Evolutionary conservation across 2,113 vertebrate species (phyloP), one percentile per base, ranked within the genome.

Genomic region (Dissostichus mawsoni): DNA sequence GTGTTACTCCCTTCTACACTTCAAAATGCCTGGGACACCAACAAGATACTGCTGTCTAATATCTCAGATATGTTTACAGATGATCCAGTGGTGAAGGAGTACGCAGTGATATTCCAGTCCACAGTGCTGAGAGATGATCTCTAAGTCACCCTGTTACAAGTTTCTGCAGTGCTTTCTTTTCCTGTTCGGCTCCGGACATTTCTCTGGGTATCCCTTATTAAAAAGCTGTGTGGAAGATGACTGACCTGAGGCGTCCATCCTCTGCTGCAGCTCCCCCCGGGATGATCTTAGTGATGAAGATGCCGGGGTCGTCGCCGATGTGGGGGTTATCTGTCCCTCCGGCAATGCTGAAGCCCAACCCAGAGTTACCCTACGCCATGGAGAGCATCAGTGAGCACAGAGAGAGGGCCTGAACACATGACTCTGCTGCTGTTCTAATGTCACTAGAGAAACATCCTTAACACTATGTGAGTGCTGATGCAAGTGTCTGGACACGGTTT

Each of bases 251-350:
- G 76, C 98, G 96, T 81, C 98, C 97, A 83, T 99, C 98, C 82
- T 98, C 97, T 61, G 98, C 97, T 57, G 98, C 98, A 48, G 98
- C 97, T 88, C 98, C 98, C 90, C 97, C 97, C n/a, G 97, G 96
- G 90, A 98, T 99, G 93, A 99, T 98, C 94, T 99, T 99, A 73
- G 98, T 99, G 90, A 99, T 99, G 94, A 99, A 99, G 95, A 99
- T 99, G 70, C 98, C 97, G 11, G 98, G 98, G 86, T 99, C 97
- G 82, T 99, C 97, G 50, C 97, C 97, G 66, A 98, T 97, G 90
- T 99, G 98, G 76, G 98, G 97, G 91, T 99, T 99, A 93, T 99
- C 98, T 87, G 97, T 99, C 74, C 98, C 98, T 88, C 98, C 98
- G 59, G 97, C 98, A 69, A 99, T 98, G 94, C 97, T 99, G 87